Conservation (phyloP, 2,888 invertebrate species). For the Drosophila diplacantha region DNA sequence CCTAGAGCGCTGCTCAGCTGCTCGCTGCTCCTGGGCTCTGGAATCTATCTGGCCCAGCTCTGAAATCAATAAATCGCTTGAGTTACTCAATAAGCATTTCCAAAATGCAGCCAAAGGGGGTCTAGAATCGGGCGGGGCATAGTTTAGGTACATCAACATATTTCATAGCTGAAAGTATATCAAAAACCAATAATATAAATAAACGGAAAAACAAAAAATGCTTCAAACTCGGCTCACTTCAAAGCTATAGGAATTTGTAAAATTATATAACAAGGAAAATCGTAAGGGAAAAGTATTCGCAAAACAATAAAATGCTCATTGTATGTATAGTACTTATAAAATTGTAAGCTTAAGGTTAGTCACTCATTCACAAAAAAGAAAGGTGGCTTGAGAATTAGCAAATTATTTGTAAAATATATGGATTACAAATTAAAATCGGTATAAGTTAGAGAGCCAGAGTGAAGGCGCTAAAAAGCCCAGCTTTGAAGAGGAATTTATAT, state of each 20-base stretch:
- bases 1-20: conserved; percentile 37
- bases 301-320: conserved; percentile 56
- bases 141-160: conserved; percentile 42
- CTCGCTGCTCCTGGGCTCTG: conserved; percentile 48
- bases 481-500: neutral
- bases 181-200: conserved; percentile 30
- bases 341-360: conserved; percentile 17
- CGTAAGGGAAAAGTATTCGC: conserved; percentile 29
- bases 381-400: neutral
- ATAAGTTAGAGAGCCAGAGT: neutral
- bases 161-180: conserved; percentile 38
- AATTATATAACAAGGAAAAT: conserved; percentile 19
- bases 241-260: conserved; percentile 35
- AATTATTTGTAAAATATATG: conserved; percentile 14
- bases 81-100: conserved; percentile 53
- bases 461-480: neutral
- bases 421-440: neutral
- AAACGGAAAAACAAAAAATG: conserved; percentile 17
- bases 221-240: conserved; percentile 32
- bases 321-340: conserved; percentile 53
- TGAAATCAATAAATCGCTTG: conserved; percentile 38
- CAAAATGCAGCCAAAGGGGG: conserved; percentile 69
- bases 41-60: conserved; percentile 51
- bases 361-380: neutral
- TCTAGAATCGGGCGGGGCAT: conserved; percentile 19